A percentile compares a stretch with the other conserved stretches of the same genome.
Conservation (phyloP, 2,113 vertebrate species). For the Podilymbus podiceps region DNA sequence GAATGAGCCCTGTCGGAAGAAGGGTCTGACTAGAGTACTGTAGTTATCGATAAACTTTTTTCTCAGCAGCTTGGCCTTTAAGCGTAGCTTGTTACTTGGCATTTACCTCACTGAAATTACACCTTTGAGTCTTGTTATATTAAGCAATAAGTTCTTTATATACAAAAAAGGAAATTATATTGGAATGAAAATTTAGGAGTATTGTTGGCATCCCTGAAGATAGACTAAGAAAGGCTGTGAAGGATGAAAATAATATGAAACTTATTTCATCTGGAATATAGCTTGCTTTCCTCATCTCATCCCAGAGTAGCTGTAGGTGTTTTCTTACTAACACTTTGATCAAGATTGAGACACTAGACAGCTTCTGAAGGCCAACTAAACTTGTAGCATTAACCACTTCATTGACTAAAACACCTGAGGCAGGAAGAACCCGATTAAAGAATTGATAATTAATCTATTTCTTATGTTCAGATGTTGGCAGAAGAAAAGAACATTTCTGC, state of each 20-base stretch:
- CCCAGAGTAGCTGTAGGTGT: not conserved
- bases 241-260: not conserved
- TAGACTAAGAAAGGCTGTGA: not conserved
- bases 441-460: not conserved
- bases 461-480: constrained; percentile 81
- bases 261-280: not conserved
- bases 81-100: not conserved
- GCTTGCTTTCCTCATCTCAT: not conserved
- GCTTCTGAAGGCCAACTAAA: not conserved
- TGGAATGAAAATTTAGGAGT: not conserved
- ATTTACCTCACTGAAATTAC: too few relatives aligned
- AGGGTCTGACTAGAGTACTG: not conserved
- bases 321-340: not conserved
- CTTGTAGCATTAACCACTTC: not conserved
- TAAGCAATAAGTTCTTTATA: not conserved
- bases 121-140: not conserved
- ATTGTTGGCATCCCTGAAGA: not conserved
- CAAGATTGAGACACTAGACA: not conserved
- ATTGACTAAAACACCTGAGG: not conserved
- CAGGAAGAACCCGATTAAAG: not conserved
- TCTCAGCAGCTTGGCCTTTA: not conserved
- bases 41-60: not conserved
- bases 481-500: constrained; percentile 95
- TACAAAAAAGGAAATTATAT: not conserved
- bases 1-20: not conserved